Evolutionary conservation across 1,140 invertebrate genomes (phyloP).

Genomic region (Zaprionus tsacasi): DNA sequence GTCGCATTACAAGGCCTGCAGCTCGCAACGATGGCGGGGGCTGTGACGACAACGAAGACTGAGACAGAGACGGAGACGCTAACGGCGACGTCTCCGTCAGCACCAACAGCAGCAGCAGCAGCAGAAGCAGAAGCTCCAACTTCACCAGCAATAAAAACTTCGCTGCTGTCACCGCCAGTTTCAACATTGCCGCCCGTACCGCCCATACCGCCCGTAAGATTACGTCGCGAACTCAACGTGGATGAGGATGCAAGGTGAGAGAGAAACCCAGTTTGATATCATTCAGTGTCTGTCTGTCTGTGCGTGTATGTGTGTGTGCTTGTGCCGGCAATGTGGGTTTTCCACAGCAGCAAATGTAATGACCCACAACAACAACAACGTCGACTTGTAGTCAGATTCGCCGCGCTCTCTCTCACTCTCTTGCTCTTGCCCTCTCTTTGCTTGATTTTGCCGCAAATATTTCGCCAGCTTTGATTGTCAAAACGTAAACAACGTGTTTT

Average conservation of each 20-base stretch:
- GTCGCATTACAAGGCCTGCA: slow-evolving; percentile 59
- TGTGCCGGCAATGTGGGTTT: slow-evolving; percentile 15
- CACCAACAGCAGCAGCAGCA: slow-evolving; percentile 13
- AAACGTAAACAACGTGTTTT: slow-evolving; percentile 78
- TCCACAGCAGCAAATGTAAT: slow-evolving; percentile 21
- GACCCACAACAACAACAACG: slow-evolving; percentile 8
- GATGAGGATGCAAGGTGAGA: slow-evolving; percentile 75
- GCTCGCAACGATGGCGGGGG: slow-evolving; percentile 24
- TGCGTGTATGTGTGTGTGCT: not conserved
- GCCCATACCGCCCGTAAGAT: slow-evolving; percentile 59
- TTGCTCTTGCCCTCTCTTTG: not conserved
- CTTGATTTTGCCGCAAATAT: slow-evolving; percentile 28
- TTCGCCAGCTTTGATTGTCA: slow-evolving; percentile 64
- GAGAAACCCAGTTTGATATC: slow-evolving; percentile 12
- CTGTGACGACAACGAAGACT: not conserved
- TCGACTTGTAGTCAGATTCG: not conserved
- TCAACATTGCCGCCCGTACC: slow-evolving; percentile 45
- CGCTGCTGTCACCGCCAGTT: too few species aligned
- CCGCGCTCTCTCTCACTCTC: not conserved
- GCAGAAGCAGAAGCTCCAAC: slow-evolving; percentile 7
- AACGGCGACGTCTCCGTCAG: slow-evolving; percentile 44
- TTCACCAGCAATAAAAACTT: slow-evolving; percentile 9
- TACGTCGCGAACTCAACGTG: slow-evolving; percentile 63
- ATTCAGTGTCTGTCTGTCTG: slow-evolving; percentile 1
- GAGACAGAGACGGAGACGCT: slow-evolving; percentile 7